A percentile compares a stretch with the other conserved stretches of the same genome.
Conservation (phyloP, 1,140 invertebrate genomes). For the Lordiphosa clarofinis region DNA sequence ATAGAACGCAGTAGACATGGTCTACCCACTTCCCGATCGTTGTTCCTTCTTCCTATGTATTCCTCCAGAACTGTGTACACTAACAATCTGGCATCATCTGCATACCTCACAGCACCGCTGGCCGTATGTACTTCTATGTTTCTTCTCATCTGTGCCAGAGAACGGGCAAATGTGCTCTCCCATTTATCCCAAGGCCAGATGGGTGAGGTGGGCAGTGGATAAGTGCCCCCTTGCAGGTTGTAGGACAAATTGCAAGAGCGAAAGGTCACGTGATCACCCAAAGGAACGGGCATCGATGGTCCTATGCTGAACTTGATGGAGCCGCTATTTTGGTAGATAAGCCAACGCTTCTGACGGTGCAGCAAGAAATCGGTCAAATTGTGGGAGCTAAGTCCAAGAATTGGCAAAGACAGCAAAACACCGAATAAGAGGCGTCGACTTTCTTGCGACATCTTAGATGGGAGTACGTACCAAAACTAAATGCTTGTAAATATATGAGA, state of each 20-base stretch:
- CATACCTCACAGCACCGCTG: conserved; percentile 38
- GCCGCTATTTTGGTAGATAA: conserved; percentile 64
- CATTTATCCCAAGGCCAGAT: conserved; percentile 75
- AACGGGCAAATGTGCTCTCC: conserved; percentile 64
- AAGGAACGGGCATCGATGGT: conserved; percentile 50
- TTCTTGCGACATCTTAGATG: conserved; percentile 27
- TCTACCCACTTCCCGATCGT: conserved; percentile 39
- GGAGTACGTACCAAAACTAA: conserved; percentile 21
- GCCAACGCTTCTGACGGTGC: conserved; percentile 53
- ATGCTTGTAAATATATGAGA: conserved; percentile 26
- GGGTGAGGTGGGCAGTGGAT: conserved; percentile 55
- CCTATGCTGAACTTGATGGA: conserved; percentile 67
- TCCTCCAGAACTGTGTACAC: conserved; percentile 64
- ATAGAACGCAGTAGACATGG: conserved; percentile 68
- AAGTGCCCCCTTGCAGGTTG: conserved; percentile 64
- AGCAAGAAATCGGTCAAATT: conserved; percentile 56
- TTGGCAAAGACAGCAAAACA: conserved; percentile 8
- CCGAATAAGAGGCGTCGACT: conserved; percentile 23
- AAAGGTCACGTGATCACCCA: conserved; percentile 62
- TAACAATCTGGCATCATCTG: conserved; percentile 62
- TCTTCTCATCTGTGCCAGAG: conserved; percentile 43
- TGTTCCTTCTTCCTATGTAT: conserved; percentile 55
- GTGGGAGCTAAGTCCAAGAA: conserved; percentile 1
- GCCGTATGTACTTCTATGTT: conserved; percentile 53
- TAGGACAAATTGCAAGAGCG: conserved; percentile 65